These are phyloP conservation scores for Sander vitreus DNA, from an alignment of 2,113 vertebrate genomes.

Conservation along the genomic window DNA sequence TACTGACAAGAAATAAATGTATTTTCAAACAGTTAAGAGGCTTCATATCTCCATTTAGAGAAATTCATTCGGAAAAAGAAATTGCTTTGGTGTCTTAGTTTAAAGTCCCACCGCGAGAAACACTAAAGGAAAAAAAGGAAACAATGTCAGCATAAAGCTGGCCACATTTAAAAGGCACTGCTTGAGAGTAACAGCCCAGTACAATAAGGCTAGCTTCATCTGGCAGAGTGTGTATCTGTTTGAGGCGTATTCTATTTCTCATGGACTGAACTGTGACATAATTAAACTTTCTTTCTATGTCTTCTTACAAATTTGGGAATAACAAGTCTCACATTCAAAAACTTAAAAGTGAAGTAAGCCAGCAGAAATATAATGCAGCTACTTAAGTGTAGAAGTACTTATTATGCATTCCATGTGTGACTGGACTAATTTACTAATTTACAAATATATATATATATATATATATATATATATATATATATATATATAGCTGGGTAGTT, in stretches of 20 bases:
- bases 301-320: neutral
- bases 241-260: neutral
- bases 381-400: neutral
- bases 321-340: neutral
- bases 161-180: conserved; percentile 12
- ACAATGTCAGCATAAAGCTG: conserved; percentile 9
- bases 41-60: conserved; percentile 49
- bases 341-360: neutral
- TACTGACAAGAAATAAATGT: conserved; percentile 55
- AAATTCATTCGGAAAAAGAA: conserved; percentile 43
- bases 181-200: conserved; percentile 9
- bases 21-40: conserved; percentile 58
- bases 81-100: conserved; percentile 44
- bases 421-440: too few relatives aligned
- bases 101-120: conserved; percentile 26
- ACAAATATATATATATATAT: too few relatives aligned
- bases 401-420: neutral
- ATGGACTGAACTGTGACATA: neutral
- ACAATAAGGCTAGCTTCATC: conserved; percentile 1
- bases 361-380: neutral
- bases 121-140: neutral
- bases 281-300: neutral
- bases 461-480: too few relatives aligned
- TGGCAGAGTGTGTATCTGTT: neutral
- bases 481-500: neutral